Base-by-base conservation (phyloP, 2,888 invertebrate genomes). In the Synergus japonicus region DNA sequence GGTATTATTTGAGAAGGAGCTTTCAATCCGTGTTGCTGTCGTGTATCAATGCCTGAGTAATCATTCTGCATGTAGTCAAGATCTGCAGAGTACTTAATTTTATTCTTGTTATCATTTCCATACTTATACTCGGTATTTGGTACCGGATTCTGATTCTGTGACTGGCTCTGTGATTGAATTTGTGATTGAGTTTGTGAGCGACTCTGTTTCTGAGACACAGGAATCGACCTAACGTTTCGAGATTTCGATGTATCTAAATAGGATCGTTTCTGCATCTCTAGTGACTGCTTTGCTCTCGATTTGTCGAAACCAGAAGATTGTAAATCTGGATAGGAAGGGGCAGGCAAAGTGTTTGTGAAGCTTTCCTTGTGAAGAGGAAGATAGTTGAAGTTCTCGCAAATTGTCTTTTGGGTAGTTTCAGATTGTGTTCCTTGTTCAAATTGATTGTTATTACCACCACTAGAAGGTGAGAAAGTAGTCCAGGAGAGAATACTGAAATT, bases 401-500 rank as follows among this genome's bases (percentile, higher is more conserved):
- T 87, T 0, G 87, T 86, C 83, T 91, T 92, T 67, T 83, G 83
- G 46, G 76, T 79, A 12, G 69, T 7, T 44, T 84, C 81, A 18
- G 77, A 64, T 60, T 78, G 76, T 1, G 83, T 15, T 37, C 76
- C 77, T 67, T 84, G 85, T 18, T 87, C 86, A 37, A 83, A 86
- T 8, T 85, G 85, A 18, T 86, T 77, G 83, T 86, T 87, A 54
- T 83, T 84, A 9, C 78, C 80, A 0, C 87, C 85, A 13, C 86
- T 86, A 12, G 86, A 86, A 3, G 91, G 91, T 4, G 92, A 91
- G 54, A 91, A 88, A 0, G 91, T 92, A 0, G 92, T 92, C 92
- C 92, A 92, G 3, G 92, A 92, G 9, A 92, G 83, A 67, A 92
- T 92, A 78, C 92, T 92, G 79, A 92, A 92, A 79, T 91, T 92